Conservation (phyloP, 2,113 vertebrate species). For the Vombatus ursinus region DNA sequence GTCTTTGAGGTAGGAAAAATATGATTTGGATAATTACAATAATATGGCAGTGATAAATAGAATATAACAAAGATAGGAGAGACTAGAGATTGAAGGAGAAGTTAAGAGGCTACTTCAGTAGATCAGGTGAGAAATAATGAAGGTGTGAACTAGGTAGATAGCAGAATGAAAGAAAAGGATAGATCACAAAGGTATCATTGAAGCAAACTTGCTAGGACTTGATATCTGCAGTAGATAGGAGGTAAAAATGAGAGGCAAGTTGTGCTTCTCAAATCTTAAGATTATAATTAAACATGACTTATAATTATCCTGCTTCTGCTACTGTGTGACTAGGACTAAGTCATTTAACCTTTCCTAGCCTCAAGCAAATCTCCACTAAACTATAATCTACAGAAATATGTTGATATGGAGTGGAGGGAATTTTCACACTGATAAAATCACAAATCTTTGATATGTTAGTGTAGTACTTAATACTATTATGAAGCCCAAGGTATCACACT, state of each 20-base stretch:
- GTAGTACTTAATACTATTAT: neutral
- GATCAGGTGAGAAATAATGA: neutral
- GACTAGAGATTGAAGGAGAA: neutral
- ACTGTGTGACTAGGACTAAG: neutral
- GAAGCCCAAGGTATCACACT: neutral
- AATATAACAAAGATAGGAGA: neutral
- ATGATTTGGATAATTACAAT: neutral
- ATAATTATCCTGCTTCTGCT: neutral
- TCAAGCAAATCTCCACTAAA: neutral
- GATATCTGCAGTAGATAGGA: neutral
- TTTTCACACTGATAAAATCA: neutral
- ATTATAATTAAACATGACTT: neutral
- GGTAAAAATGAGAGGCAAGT: neutral
- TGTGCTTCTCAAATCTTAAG: neutral
- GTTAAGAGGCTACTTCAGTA: neutral
- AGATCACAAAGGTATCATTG: neutral
- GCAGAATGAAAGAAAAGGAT: neutral
- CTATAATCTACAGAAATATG: neutral
- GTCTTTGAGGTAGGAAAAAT: neutral
- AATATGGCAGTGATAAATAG: neutral
- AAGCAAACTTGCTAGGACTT: neutral
- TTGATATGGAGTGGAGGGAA: neutral
- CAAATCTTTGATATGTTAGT: neutral
- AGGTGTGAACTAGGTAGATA: neutral
- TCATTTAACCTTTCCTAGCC: neutral